Base-by-base conservation (phyloP, 2,113 vertebrate genomes). In the Piaya cayana region DNA sequence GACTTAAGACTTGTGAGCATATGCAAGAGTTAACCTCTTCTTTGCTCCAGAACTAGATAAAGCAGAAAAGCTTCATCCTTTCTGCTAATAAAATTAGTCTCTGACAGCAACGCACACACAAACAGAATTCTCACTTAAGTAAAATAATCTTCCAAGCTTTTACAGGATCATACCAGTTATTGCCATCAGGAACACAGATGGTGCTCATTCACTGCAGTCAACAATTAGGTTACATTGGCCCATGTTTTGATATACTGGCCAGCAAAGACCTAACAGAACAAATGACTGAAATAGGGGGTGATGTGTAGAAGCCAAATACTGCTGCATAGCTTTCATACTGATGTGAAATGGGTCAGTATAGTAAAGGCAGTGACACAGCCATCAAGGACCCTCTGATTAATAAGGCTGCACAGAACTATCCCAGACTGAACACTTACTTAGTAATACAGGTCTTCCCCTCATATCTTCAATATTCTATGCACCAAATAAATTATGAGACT, bases 401-500 rank as follows among this genome's bases (percentile, higher is more conserved):
- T 26, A 32, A 64, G 36, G 19, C 11, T 53, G 55, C 37, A 79
- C 9, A 42, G 37, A 75, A 65, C 49, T 52, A 36, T 43, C n/a
- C 53, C 21, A 26, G n/a, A 50, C 3, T 79, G 64, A 88, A 71
- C 3, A 8, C 12, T 37, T 37, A 22, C 32, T 58, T 84, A 65
- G 37, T 11, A 26, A 27, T 39, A 63, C 4, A 0, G 9, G 43
- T 22, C 62, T 65, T 50, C 64, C 49, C 6, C 15, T 67, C 19
- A 5, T 36, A 34, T 21, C 53, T 49, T 70, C 36, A n/a, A 25
- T 50, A 65, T 42, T 22, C 42, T 53, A 37, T 0, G 0, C 6
- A 53, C 5, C 5, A 69, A 88, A 74, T 30, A 69, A 60, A 79
- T 92, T 25, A 50, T 12, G 23, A 82, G 34, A n/a, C 21, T 9